Percentiles rank a stretch among this genome's conserved stretches.
Evolutionary conservation across 2,113 vertebrate species (phyloP).

Genomic region (Rhineura floridana): DNA sequence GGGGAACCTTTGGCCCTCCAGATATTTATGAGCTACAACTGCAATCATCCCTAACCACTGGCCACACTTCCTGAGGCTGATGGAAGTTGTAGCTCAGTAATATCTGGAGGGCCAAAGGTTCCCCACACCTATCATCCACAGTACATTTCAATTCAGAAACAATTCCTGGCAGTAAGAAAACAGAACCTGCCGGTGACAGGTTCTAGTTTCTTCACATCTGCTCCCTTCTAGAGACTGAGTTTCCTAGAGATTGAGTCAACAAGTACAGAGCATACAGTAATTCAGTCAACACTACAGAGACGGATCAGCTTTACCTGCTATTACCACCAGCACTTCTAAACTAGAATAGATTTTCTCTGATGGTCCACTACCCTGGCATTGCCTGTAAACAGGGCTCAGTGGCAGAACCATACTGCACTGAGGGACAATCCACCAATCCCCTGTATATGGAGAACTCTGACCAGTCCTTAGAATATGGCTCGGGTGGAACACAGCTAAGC

Average conservation of each 20-base stretch:
- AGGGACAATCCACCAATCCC: background rate
- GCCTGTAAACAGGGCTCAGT: background rate
- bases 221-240: background rate
- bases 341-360: background rate
- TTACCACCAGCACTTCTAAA: background rate
- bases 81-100: no score
- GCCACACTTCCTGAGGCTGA: no score
- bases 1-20: no score
- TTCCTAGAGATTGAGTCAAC: background rate
- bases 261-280: background rate
- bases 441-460: background rate
- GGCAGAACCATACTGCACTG: background rate
- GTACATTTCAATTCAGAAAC: background rate
- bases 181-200: background rate
- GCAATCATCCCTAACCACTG: no score
- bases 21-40: no score
- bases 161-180: background rate
- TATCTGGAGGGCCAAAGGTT: no score
- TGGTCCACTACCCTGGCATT: background rate
- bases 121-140: no score
- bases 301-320: background rate
- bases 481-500: background rate
- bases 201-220: background rate
- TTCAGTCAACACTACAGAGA: background rate
- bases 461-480: background rate